Base-by-base conservation (phyloP, 1,140 invertebrate species). In the Archivesica marissinica region DNA sequence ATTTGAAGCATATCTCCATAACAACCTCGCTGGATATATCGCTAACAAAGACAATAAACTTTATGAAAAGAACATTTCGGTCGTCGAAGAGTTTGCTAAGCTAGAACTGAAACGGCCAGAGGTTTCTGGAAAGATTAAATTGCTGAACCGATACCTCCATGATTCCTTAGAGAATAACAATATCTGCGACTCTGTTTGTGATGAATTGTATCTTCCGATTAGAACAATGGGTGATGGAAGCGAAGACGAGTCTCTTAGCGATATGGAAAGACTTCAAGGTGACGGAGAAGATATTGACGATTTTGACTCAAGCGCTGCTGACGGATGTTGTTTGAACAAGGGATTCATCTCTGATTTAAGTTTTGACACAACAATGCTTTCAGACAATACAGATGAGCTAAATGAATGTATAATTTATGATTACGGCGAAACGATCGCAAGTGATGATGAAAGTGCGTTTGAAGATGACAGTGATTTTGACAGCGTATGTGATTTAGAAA, bases 371-470 rank as follows among this genome's bases (percentile, higher is more conserved):
- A n/a, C n/a, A n/a, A n/a, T n/a, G n/a, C n/a, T n/a, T n/a, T n/a
- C n/a, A n/a, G n/a, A n/a, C n/a, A n/a, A n/a, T n/a, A n/a, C n/a
- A 23, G 39, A 70, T 25, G 39, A 70, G 23, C 30, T 70, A 70
- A 70, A 70, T 47, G 38, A 44, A 3, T 70, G 66, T 70, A 23
- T 70, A 25, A 7, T 70, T 17, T 44, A 47, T 30, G 66, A 70
- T 3, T n/a, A 38, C 17, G 20, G 20, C 20, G 17, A 38, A 7
- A 38, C 1, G 9, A 38, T 35, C 9, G 38, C 23, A 2, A 4
- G 6, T 66, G 61, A 66, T 30, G 61, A 66, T 38, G 61, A 66
- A 66, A 38, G 39, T 70, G 66, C 33, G 2, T 70, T 70, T 70
- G 61, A 66, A 66, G 66, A 70, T 15, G 66, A 70, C 7, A 66